A percentile compares a stretch with the other conserved stretches of the same genome.
Evolutionary conservation across 2,113 vertebrate genomes (phyloP).

Genomic region (Malaclemys terrapin): DNA sequence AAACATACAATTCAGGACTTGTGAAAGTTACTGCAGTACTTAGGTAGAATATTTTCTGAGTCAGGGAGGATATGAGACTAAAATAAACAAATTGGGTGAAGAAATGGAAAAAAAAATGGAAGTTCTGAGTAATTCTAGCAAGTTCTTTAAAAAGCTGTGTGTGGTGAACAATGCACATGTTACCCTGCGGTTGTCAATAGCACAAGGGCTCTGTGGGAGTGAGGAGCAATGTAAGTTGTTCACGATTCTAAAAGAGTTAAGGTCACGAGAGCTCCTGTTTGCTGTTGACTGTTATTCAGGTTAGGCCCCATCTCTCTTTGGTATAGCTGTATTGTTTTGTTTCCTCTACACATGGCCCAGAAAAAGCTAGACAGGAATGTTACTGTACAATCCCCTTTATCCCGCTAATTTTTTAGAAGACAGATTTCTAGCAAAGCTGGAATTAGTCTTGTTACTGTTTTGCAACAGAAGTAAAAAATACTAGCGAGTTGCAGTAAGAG

Average conservation of each 20-base stretch:
- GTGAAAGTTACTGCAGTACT: neutral
- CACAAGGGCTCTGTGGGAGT: neutral
- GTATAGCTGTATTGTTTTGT: neutral
- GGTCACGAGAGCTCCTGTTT: neutral
- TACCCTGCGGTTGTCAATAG: conserved; percentile 24
- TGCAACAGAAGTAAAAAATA: conserved; percentile 62
- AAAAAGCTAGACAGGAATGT: neutral
- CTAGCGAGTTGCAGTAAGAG: conserved; percentile 34
- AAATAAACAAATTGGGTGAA: neutral
- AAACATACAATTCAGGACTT: neutral
- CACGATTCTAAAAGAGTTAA: conserved; percentile 35
- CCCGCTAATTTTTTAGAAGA: neutral
- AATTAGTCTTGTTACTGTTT: conserved; percentile 54
- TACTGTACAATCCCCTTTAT: neutral
- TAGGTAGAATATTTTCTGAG: neutral
- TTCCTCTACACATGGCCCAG: neutral
- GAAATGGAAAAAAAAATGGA: neutral
- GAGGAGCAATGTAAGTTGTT: neutral
- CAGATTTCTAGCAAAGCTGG: conserved; percentile 12
- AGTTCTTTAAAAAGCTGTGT: neutral
- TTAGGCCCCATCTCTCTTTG: neutral
- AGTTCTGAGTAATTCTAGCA: neutral
- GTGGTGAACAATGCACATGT: neutral
- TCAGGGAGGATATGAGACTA: neutral
- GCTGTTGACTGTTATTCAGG: conserved; percentile 30